Base-by-base conservation (phyloP, 2,797 vertebrate genomes). In the Cephalopachus bancanus region DNA sequence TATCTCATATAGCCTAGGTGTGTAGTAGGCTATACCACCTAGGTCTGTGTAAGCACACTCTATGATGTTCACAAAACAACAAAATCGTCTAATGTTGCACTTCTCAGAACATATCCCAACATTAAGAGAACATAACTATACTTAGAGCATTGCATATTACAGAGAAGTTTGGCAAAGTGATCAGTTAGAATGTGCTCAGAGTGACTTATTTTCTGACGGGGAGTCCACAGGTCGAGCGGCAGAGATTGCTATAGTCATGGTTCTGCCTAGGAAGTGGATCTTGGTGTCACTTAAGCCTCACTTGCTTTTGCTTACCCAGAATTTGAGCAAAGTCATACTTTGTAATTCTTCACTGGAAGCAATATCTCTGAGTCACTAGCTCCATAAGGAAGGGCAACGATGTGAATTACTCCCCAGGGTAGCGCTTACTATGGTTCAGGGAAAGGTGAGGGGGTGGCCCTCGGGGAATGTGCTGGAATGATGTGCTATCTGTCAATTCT, bases 311-410 rank as follows among this genome's bases (percentile, higher is more conserved):
- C 17, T 88, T 69, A 57, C 7, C 64, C 49, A 92, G 83, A 86
- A 95, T 89, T 55, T 92, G 30, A 92, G 28, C 24, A 64, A 89
- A 88, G 81, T 26, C 44, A 44, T 65, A 87, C 51, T 86, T 91
- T 14, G 44, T 86, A 89, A 89, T 64, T 94, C 64, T 87, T 94
- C 57, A 51, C 14, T 81, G 33, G 37, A 87, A 92, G 37, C 28
- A 94, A 30, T 37, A 4, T 96, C 86, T 93, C 74, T 5, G 71
- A 97, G 85, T 95, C 90, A 93, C 55, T 79, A 78, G 83, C 74
- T 97, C 93, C 89, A 94, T 94, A 96, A 96, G 92, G 90, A 93
- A 97, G 86, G 91, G 55, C 62, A 74, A 81, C 0, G 24, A 79
- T 81, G 83, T 87, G 79, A 96, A 93, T 74, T 87, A 92, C 16